Evolutionary conservation across 1,140 invertebrate genomes (phyloP), one percentile per base, ranked within the genome.

Genomic region (Papilio machaon): DNA sequence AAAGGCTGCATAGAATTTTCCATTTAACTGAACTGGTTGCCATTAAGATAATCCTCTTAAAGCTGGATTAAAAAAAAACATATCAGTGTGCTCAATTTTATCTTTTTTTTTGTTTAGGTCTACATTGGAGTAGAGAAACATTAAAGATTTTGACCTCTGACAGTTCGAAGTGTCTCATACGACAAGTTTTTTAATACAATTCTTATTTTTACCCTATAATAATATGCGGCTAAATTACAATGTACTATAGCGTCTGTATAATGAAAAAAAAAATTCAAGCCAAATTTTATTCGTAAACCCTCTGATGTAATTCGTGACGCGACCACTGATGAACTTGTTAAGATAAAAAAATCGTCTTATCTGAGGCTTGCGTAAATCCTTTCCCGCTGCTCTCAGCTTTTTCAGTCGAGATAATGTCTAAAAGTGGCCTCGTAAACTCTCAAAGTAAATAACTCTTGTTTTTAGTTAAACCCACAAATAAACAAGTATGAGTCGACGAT

Each of bases 321-420:
- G 64, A 70, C 64, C 64, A 35, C 64, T 70, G 64, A 70, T 70
- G 64, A 70, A 70, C 64, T 70, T 64, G 60, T 64, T 70, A 67
- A 67, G 64, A 67, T 67, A 67, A 67, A 38, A 67, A 38, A 38
- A 64, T 30, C 13, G 64, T 38, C 64, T 67, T 67, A 67, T 67
- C 64, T 67, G 6, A 13, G 30, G 64, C 64, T 35, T 15, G 64
- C 35, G 64, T 67, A 67, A 67, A 67, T 67, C 64, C 64, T 67
- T 67, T 67, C 23, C 23, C 64, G 10, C 23, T 35, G 11, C 30
- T 17, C 35, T 35, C 64, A 35, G 64, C 64, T 67, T 67, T 64
- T 67, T 35, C 64, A 67, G 64, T 35, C 30, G 64, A 67, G 64
- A 67, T 67, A 67, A 67, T 35, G 64, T 67, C 23, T 15, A 19